phyloP scores from a whole-genome alignment of 2,113 vertebrate genomes.

The Sitta europaea region DNA sequence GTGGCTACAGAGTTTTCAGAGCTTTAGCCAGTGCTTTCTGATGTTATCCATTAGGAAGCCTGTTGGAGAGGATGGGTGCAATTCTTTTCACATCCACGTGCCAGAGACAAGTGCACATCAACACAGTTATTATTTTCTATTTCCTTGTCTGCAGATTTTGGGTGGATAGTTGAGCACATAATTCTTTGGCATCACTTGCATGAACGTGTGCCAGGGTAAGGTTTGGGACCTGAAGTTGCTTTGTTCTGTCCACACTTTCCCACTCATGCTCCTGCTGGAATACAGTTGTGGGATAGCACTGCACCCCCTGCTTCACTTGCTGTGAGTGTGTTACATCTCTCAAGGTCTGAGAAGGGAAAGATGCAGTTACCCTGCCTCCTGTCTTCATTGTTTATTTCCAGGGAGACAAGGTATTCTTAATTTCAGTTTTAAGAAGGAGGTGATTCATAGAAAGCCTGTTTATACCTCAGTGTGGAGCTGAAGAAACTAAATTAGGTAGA shows the following conservation, averaged over 20 bases:
- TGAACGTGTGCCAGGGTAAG: background rate
- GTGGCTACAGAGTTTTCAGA: background rate
- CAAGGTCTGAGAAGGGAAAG: background rate
- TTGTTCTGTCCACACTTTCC: background rate
- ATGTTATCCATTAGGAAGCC: background rate
- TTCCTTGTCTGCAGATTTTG: background rate
- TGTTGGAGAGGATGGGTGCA: background rate
- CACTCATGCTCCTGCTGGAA: background rate
- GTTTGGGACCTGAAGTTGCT: background rate
- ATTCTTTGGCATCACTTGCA: background rate
- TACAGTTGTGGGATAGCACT: background rate
- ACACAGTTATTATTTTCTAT: background rate
- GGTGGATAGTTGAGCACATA: rapidly evolving
- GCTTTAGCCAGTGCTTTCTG: background rate
- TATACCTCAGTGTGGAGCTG: background rate
- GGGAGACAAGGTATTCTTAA: background rate
- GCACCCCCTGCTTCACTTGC: background rate
- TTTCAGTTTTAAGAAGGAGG: background rate
- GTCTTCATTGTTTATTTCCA: background rate
- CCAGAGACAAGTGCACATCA: background rate
- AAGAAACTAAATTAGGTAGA: background rate
- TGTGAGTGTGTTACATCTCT: background rate
- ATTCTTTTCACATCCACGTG: background rate
- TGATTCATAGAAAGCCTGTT: background rate
- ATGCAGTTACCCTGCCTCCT: background rate